Evolutionary conservation across 1,140 invertebrate species (phyloP).

Genomic region (Aphaenogaster ashmeadi): DNA sequence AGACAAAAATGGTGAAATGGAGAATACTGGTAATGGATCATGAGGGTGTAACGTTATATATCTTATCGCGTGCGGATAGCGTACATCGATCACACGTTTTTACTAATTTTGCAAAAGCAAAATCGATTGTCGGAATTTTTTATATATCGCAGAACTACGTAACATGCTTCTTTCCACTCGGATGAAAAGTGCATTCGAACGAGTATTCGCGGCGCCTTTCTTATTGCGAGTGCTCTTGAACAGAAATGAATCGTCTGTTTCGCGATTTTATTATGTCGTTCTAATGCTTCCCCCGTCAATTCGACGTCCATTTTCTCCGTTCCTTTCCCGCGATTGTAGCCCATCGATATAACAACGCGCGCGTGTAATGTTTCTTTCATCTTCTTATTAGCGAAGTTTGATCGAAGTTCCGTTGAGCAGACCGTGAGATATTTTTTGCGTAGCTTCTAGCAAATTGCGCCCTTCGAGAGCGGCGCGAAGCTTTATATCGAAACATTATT

Average conservation of each 20-base stretch:
- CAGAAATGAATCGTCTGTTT: background rate
- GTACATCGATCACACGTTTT: background rate
- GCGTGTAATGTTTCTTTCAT: conserved; percentile 34
- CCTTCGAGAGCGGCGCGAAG: background rate
- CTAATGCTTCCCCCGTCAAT: conserved; percentile 24
- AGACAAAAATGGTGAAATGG: background rate
- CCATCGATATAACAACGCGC: conserved; percentile 11
- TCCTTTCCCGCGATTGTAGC: background rate
- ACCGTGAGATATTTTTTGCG: conserved; percentile 2
- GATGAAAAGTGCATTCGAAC: background rate
- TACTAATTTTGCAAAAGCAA: background rate
- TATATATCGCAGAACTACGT: background rate
- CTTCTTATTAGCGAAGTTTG: conserved; percentile 31
- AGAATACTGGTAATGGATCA: conserved; percentile 1
- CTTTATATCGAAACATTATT: conserved; percentile 12
- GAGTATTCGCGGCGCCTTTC: background rate
- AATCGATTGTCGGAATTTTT: background rate
- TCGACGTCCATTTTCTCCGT: conserved; percentile 1
- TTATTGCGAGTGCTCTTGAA: background rate
- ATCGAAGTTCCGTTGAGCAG: conserved; percentile 12
- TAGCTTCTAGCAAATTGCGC: background rate
- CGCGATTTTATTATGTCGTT: conserved; percentile 27
- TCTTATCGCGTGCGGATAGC: conserved; percentile 24
- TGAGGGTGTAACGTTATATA: background rate
- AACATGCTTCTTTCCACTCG: background rate